A percentile compares a stretch with the other conserved stretches of the same genome.
Evolutionary conservation across 2,113 vertebrate species (phyloP).

Genomic region (Elaphurus davidianus): DNA sequence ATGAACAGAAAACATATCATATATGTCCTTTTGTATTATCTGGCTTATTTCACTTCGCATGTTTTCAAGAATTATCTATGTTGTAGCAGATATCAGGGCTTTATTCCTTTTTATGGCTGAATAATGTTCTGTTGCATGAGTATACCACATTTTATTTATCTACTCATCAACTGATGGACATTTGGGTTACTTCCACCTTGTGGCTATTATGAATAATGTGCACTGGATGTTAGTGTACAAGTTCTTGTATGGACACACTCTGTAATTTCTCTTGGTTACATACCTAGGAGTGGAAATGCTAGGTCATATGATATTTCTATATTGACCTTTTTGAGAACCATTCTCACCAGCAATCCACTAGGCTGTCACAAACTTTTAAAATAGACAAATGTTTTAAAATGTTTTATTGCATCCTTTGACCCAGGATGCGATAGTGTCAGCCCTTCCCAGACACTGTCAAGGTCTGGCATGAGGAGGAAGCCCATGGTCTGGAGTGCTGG

Average conservation of each 20-base stretch:
- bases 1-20: not conserved
- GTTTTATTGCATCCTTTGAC: rapidly evolving
- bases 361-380: not conserved
- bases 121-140: not conserved
- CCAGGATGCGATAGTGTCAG: not conserved
- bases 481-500: not conserved
- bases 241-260: not conserved
- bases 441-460: not conserved
- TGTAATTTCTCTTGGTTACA: not conserved
- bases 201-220: not conserved
- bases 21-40: not conserved
- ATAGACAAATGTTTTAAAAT: not conserved
- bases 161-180: not conserved
- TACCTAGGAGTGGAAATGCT: not conserved
- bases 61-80: not conserved
- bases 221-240: not conserved
- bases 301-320: not conserved
- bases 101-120: not conserved
- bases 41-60: not conserved
- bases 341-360: not conserved
- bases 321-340: not conserved
- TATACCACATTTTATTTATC: not conserved
- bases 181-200: not conserved
- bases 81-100: not conserved
- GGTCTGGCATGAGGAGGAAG: not conserved